A percentile compares a stretch with the other conserved stretches of the same genome.
Conservation (phyloP, 2,888 invertebrate species). For the Gari tellinella region DNA sequence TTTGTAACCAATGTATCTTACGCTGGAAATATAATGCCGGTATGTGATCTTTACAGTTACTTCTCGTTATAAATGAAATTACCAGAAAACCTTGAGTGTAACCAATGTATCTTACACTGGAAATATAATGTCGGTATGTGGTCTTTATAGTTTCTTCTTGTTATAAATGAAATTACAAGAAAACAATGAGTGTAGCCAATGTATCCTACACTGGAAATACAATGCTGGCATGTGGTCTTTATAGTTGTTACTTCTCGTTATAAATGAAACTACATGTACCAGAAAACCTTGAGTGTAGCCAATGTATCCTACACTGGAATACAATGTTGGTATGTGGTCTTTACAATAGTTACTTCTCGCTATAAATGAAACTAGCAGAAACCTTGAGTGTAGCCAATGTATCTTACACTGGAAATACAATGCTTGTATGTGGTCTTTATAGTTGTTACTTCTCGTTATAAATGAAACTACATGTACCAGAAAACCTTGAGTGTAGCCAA, state of each 20-base stretch:
- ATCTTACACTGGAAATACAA: no score
- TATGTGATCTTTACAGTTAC: constrained; percentile 28
- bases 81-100: constrained; percentile 52
- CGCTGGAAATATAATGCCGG: constrained; percentile 69
- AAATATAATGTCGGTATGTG: constrained; percentile 64
- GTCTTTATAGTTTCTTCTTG: no score
- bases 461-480: no score
- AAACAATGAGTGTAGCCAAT: constrained; percentile 54
- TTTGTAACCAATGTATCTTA: constrained; percentile 61
- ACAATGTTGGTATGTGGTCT: constrained; percentile 62
- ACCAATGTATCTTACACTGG: constrained; percentile 66
- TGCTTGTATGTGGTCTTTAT: constrained; percentile 53
- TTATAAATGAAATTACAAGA: no score
- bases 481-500: no score
- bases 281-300: constrained; percentile 44
- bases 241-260: no score
- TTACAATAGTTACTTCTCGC: no score
- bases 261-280: no score
- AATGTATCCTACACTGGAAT: constrained; percentile 68
- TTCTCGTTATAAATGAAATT: no score
- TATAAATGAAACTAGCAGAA: no score
- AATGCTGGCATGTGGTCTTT: constrained; percentile 54
- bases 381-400: no score
- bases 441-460: no score
- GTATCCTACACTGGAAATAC: constrained; percentile 67